Evolutionary conservation across 2,113 vertebrate species (phyloP), one percentile per base, ranked within the genome.

Genomic region (Trichechus manatus): DNA sequence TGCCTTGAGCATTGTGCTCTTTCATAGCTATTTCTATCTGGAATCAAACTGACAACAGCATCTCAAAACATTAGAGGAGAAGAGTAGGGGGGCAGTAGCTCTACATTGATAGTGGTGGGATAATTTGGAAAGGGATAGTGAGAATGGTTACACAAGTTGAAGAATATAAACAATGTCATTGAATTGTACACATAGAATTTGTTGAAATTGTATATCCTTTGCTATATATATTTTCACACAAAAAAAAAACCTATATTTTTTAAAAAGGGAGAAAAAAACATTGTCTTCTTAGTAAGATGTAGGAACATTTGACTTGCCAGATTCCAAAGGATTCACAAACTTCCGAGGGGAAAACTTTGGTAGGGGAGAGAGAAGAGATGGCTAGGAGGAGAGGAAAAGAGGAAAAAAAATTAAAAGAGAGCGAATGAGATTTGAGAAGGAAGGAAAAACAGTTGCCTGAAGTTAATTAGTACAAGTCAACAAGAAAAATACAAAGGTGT

Each of bases 251-350:
- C 13, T 56, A 56, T 15, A 56, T 56, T 56, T 56, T 17, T 56
- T 15, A 61, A 61, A 23, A 61, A 23, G 22, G 59, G 59, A 61
- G 9, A 61, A 61, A 23, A 23, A 53, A 53, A 2, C 10, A 10
- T 47, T 47, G 72, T 80, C 87, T 70, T 81, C 31, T 42, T 59
- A 39, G 44, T 42, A 63, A 36, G 74, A 88, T 64, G 11, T 50
- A 36, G 79, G 44, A 86, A 68, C 22, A 42, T 66, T 61, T 93
- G 77, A 59, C 47, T 92, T 93, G 4, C 75, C 56, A 85, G 6
- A 23, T 95, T 95, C 74, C 63, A 89, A 68, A 59, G 47, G 17
- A 89, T 70, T 95, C 81, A 81, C 14, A 66, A 91, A 86, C 39
- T 93, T 8, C 3, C 17, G 14, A 74, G 31, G 27, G 25, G 80